Evolutionary conservation across 2,888 invertebrate genomes (phyloP).

Genomic region (Drosophila anomalata): DNA sequence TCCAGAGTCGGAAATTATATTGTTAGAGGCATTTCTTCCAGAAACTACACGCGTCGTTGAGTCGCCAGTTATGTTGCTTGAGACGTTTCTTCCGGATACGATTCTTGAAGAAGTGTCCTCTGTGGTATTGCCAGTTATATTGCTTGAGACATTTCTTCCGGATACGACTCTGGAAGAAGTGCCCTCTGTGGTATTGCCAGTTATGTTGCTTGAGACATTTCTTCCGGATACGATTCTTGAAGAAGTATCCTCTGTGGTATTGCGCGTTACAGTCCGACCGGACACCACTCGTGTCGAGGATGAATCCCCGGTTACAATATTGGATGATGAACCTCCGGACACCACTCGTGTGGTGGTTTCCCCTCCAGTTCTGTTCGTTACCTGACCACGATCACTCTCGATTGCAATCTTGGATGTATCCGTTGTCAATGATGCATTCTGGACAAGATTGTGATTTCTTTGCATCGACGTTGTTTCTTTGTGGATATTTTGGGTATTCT

Average conservation of each 20-base stretch:
- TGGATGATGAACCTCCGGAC: conserved; percentile 30
- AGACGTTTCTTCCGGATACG: conserved; percentile 17
- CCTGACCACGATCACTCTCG: conserved; percentile 41
- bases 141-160: conserved; percentile 24
- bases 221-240: conserved; percentile 13
- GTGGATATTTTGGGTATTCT: conserved; percentile 77
- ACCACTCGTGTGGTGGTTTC: conserved; percentile 35
- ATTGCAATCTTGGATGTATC: conserved; percentile 45
- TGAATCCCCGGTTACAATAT: conserved; percentile 24
- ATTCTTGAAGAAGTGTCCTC: conserved; percentile 25
- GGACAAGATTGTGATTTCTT: conserved; percentile 61
- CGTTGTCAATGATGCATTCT: conserved; percentile 46
- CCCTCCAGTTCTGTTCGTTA: conserved; percentile 29
- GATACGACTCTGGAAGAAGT: conserved; percentile 17
- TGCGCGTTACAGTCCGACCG: conserved; percentile 17
- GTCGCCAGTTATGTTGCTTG: conserved; percentile 28
- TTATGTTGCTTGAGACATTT: conserved; percentile 25
- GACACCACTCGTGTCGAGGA: conserved; percentile 19
- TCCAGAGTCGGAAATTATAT: conserved; percentile 30
- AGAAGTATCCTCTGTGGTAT: conserved; percentile 27
- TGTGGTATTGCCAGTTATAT: conserved; percentile 10
- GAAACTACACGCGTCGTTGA: conserved; percentile 8
- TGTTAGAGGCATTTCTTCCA: conserved; percentile 18
- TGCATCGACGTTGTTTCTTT: conserved; percentile 72
- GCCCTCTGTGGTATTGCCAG: conserved; percentile 26